phyloP scores from a whole-genome alignment of 2,113 vertebrate genomes.

The Eidolon helvum region DNA sequence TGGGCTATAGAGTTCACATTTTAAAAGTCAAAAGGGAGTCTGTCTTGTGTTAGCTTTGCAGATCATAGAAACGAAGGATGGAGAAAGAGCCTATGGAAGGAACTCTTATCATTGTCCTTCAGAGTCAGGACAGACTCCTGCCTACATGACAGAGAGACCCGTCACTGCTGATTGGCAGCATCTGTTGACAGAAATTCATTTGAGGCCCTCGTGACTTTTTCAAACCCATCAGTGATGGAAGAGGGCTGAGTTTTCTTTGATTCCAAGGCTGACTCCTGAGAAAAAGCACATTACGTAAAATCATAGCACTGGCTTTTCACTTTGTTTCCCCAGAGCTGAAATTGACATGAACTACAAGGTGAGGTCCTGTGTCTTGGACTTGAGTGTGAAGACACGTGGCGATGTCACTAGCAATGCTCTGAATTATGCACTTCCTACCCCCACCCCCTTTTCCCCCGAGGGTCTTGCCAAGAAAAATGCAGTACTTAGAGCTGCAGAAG shows the following conservation, averaged over 20 bases:
- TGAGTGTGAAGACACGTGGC: not conserved
- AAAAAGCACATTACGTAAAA: not conserved
- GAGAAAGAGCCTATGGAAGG: not conserved
- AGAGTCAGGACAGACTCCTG: not conserved
- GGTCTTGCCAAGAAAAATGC: not conserved
- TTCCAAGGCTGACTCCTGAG: not conserved
- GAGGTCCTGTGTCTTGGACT: too few relatives aligned
- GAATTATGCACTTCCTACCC: accelerated
- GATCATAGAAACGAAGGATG: not conserved
- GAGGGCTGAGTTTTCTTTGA: not conserved
- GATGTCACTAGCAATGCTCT: not conserved
- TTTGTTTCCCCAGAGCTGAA: not conserved
- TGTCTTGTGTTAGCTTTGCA: not conserved
- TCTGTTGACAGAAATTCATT: not conserved
- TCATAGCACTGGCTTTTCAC: not conserved
- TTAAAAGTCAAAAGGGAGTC: not conserved
- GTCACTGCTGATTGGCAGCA: accelerated
- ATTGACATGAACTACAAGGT: not conserved
- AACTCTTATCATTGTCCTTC: too few relatives aligned
- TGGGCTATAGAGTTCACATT: not conserved
- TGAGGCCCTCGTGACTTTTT: not conserved
- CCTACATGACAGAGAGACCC: not conserved
- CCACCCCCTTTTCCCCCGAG: not conserved
- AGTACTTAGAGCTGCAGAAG: not conserved
- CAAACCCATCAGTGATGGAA: not conserved